phyloP scores from a whole-genome alignment of 2,797 vertebrate genomes.

The Acanthurus leucopareius region DNA sequence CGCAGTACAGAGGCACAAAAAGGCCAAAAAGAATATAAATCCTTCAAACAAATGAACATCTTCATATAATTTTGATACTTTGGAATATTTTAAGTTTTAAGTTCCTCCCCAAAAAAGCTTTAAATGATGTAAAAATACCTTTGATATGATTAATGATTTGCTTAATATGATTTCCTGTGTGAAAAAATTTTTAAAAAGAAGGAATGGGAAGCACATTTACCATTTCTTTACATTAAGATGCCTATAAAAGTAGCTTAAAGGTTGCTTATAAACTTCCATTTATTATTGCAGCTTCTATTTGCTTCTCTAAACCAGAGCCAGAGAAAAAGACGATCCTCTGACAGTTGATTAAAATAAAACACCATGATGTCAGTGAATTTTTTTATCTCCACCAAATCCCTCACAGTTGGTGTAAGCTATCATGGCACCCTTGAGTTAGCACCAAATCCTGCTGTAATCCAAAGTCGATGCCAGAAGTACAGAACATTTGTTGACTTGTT shows the following conservation, averaged over 20 bases:
- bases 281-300: not conserved
- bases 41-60: slow-evolving; percentile 4
- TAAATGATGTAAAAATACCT: too few species aligned
- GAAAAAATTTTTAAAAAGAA: too few species aligned
- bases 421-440: slow-evolving; percentile 49
- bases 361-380: slow-evolving; percentile 19
- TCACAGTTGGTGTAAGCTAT: slow-evolving; percentile 59
- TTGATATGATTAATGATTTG: too few species aligned
- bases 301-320: not conserved
- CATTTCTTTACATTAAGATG: too few species aligned
- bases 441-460: slow-evolving; percentile 56
- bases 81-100: not conserved
- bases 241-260: not conserved
- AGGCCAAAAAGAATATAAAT: not conserved
- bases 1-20: slow-evolving; percentile 6
- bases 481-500: slow-evolving; percentile 68
- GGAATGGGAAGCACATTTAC: too few species aligned
- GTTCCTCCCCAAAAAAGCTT: too few species aligned
- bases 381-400: slow-evolving; percentile 36
- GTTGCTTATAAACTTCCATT: not conserved
- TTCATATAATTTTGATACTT: not conserved
- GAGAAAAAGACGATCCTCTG: not conserved
- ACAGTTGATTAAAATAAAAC: slow-evolving; percentile 29
- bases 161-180: too few species aligned
- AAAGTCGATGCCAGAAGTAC: slow-evolving; percentile 50